These are phyloP conservation scores for Pseudorhiza aurosa DNA, from an alignment of 30 jellyfish, hydroid and myxozoan genomes.

Conservation along the genomic window DNA sequence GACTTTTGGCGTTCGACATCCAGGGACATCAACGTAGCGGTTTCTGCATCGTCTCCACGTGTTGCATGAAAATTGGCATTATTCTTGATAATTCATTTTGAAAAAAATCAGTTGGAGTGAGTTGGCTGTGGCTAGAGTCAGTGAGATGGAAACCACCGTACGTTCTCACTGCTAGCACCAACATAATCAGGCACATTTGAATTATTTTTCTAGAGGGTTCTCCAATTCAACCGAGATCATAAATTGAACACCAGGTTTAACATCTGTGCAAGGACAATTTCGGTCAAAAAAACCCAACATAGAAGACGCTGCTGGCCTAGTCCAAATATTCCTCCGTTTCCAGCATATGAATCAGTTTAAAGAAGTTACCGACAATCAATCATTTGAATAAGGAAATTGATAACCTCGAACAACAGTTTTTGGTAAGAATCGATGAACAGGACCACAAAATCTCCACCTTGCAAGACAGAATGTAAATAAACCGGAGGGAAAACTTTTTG, in stretches of 20 bases:
- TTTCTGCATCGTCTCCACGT: too few species aligned
- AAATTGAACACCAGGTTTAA: constrained; percentile 14
- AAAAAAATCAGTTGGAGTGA: too few species aligned
- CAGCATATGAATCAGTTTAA: not conserved
- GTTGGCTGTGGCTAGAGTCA: constrained; percentile 14
- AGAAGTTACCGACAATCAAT: constrained; percentile 19
- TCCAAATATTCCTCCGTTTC: constrained; percentile 5
- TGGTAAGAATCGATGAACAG: constrained; percentile 40
- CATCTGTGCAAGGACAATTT: not conserved
- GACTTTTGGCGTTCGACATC: too few species aligned
- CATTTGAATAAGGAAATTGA: constrained; percentile 25
- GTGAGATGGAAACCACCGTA: constrained; percentile 29
- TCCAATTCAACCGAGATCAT: not conserved
- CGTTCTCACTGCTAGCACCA: constrained; percentile 14
- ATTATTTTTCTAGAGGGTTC: not conserved
- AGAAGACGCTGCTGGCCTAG: constrained; percentile 47
- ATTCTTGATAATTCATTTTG: too few species aligned
- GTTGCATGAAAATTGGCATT: too few species aligned
- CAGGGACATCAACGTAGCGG: too few species aligned
- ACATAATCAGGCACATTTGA: constrained; percentile 10
- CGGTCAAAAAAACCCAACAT: constrained; percentile 17
- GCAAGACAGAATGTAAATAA: constrained; percentile 17
- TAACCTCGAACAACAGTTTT: constrained; percentile 5
- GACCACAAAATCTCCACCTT: constrained; percentile 10
- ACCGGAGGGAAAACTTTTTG: constrained; percentile 18